phyloP scores from a whole-genome alignment of 2,888 invertebrate species.

The Brachynemurus nebulosus region DNA sequence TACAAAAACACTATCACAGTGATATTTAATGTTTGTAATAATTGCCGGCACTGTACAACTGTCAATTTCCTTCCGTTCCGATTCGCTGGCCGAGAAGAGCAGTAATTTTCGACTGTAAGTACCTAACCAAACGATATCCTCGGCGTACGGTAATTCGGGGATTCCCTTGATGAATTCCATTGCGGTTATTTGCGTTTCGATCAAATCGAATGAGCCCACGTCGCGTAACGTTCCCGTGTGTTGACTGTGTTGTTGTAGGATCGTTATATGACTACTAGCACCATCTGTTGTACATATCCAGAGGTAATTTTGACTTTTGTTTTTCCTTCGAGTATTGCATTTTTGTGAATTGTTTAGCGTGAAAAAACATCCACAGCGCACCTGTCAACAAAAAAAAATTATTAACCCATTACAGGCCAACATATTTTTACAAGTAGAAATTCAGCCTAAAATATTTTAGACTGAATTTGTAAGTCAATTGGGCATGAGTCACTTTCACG shows the following conservation, averaged over 20 bases:
- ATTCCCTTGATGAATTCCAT: constrained; percentile 71
- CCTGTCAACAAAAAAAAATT: constrained; percentile 35
- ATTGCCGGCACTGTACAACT: constrained; percentile 54
- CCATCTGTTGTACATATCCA: constrained; percentile 84
- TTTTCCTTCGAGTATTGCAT: constrained; percentile 43
- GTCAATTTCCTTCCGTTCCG: constrained; percentile 66
- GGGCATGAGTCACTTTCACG: too few relatives aligned
- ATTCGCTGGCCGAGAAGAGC: constrained; percentile 71
- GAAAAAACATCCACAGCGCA: constrained; percentile 83
- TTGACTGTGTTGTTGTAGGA: constrained; percentile 58
- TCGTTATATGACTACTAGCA: constrained; percentile 60
- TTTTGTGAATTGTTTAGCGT: constrained; percentile 44
- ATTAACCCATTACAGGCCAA: too few relatives aligned
- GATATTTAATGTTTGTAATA: constrained; percentile 64
- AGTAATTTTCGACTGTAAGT: constrained; percentile 71
- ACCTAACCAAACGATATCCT: constrained; percentile 85
- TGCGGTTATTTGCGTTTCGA: constrained; percentile 65
- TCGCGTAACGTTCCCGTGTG: constrained; percentile 61
- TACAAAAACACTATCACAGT: constrained; percentile 80
- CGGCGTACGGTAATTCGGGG: constrained; percentile 28
- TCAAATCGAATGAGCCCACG: constrained; percentile 61
- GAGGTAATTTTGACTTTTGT: constrained; percentile 63
- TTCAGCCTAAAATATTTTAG: too few relatives aligned
- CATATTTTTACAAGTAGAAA: background rate
- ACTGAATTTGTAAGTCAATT: too few relatives aligned